Base-by-base conservation (phyloP, 2,888 invertebrate species). In the Drosophila falleni region DNA sequence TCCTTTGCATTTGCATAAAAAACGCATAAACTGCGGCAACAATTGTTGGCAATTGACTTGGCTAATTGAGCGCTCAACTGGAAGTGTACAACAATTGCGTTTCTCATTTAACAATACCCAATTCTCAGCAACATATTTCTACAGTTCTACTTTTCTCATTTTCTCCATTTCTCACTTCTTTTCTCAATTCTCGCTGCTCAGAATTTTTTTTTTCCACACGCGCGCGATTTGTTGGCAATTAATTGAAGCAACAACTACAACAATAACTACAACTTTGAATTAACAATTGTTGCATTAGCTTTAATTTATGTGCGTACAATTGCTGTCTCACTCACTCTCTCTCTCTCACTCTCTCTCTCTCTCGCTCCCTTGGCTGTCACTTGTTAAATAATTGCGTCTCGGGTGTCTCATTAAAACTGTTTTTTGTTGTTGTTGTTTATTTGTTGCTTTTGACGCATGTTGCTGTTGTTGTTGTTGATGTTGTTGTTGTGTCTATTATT, bases 1-100 rank as follows among this genome's bases (percentile, higher is more conserved):
- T 75, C 70, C 74, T 65, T 72, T 39, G 39, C 49, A 86, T 86
- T 86, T 83, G 86, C 86, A 86, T 86, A 86, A 83, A 86, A 83
- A 87, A 86, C 81, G 73, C 71, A 86, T 86, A 83, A 86, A 79
- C 47, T 65, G 72, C 66, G 69, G 23, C 49, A 53, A 65, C 56
- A 78, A 76, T 63, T 73, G 66, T 23, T 23, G 44, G 19, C 76
- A 74, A 74, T 56, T 58, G 39, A 74, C 51, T 68, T 71, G 68
- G 63, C 79, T 80, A 84, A 80, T 81, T 68, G 72, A 63, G 70
- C 84, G 74, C 65, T 80, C 80, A 58, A 75, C 55, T 85, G 81
- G 84, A 85, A 87, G 75, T 15, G 23, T 23, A 16, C 31, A 29
- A 61, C 26, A 29, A 41, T 8, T 19, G 26, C 16, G 10, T 31